Percentiles rank a stretch among this genome's conserved stretches.
Conservation (phyloP, 1,140 invertebrate genomes). For the Hestina assimilis region DNA sequence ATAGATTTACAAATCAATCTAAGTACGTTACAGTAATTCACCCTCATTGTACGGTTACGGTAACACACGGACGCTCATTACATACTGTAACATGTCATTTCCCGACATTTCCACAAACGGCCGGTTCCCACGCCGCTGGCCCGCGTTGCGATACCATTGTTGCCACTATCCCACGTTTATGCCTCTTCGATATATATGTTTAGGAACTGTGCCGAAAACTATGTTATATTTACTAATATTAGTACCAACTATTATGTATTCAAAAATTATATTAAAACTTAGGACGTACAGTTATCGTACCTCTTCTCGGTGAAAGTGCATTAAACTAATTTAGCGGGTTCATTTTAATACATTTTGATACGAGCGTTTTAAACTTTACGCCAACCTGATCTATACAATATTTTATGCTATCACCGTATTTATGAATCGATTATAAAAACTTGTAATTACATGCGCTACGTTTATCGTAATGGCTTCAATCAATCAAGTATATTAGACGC, state of each 20-base stretch:
- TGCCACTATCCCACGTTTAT: conserved; percentile 27
- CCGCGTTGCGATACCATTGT: conserved; percentile 30
- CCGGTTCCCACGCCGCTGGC: conserved; percentile 33
- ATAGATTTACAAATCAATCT: too few relatives aligned
- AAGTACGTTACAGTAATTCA: too few relatives aligned
- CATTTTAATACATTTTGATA: too few relatives aligned
- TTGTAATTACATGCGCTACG: neutral
- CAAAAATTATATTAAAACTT: too few relatives aligned
- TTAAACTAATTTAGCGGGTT: too few relatives aligned
- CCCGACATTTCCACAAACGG: conserved; percentile 30
- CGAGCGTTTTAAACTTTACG: too few relatives aligned
- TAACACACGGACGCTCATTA: neutral
- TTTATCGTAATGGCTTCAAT: neutral
- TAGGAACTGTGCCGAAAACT: neutral
- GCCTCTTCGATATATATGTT: neutral
- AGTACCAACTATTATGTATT: too few relatives aligned
- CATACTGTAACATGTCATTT: conserved; percentile 31
- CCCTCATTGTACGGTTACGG: neutral
- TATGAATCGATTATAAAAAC: too few relatives aligned
- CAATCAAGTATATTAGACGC: neutral
- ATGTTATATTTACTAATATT: neutral
- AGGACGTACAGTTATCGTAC: too few relatives aligned
- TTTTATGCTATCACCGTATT: too few relatives aligned
- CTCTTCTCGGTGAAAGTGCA: too few relatives aligned
- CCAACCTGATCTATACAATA: too few relatives aligned